Conservation (phyloP, 2,888 invertebrate genomes). For the Dryobotodes eremita region DNA sequence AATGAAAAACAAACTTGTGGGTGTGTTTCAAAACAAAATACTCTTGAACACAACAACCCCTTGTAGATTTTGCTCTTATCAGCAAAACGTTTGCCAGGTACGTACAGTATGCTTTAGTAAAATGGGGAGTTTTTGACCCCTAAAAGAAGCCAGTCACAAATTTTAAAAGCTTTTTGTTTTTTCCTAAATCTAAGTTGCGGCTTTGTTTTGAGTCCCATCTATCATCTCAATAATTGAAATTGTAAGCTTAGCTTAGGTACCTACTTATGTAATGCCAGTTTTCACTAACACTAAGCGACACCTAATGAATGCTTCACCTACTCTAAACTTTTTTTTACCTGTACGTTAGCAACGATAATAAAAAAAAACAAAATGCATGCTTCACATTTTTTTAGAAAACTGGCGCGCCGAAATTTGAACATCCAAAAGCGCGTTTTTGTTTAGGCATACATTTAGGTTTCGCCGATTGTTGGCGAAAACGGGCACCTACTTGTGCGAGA, state of each 20-base stretch:
- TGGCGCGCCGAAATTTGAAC: too few relatives aligned
- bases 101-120: neutral
- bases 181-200: neutral
- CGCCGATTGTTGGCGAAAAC: too few relatives aligned
- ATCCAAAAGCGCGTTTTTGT: too few relatives aligned
- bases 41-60: neutral
- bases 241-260: neutral
- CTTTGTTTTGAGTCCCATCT: neutral
- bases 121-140: neutral
- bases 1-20: too few relatives aligned
- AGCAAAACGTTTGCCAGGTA: neutral
- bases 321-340: too few relatives aligned
- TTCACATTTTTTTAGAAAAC: too few relatives aligned
- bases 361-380: too few relatives aligned
- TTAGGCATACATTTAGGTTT: too few relatives aligned
- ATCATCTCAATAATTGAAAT: too few relatives aligned
- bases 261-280: neutral
- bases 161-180: neutral
- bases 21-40: neutral
- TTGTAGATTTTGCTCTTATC: neutral
- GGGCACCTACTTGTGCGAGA: too few relatives aligned
- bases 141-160: neutral
- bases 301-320: neutral
- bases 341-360: too few relatives aligned
- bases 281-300: neutral